Percentiles rank a stretch among this genome's conserved stretches.
Evolutionary conservation across 1,140 invertebrate species (phyloP).

Genomic region (Notospermus geniculatus): DNA sequence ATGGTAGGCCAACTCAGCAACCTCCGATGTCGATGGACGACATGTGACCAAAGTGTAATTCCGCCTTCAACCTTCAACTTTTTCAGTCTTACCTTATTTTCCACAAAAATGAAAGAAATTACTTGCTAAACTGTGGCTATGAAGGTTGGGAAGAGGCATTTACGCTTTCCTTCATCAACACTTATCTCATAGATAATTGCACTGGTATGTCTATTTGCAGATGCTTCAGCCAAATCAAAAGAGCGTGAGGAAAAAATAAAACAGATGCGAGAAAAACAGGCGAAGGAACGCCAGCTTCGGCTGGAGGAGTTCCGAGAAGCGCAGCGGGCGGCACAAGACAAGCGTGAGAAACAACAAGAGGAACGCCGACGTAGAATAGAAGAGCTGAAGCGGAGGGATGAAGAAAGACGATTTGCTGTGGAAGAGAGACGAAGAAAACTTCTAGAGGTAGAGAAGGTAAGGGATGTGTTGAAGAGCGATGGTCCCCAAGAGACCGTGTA

Average conservation of each 20-base stretch:
- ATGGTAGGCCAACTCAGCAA: too few relatives aligned
- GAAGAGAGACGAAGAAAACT: conserved; percentile 5
- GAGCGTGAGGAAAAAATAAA: conserved; percentile 8
- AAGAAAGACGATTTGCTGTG: background rate
- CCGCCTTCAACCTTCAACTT: too few relatives aligned
- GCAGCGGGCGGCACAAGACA: conserved; percentile 4
- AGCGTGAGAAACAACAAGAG: conserved; percentile 10
- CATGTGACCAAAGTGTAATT: too few relatives aligned
- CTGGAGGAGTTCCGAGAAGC: conserved; percentile 7
- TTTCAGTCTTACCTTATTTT: too few relatives aligned
- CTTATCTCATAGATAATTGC: too few relatives aligned
- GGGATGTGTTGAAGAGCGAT: too few relatives aligned
- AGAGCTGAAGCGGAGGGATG: background rate
- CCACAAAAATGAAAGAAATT: too few relatives aligned
- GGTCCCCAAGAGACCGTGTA: too few relatives aligned
- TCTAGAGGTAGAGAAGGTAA: conserved; percentile 4
- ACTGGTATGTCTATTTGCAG: background rate
- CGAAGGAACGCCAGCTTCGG: background rate
- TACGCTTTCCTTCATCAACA: too few relatives aligned
- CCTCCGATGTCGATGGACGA: too few relatives aligned
- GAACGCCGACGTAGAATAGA: background rate
- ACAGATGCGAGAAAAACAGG: conserved; percentile 11
- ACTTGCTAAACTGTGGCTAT: too few relatives aligned
- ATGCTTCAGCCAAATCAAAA: background rate
- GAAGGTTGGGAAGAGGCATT: too few relatives aligned